Conservation (phyloP, 2,888 invertebrate genomes). For the Eupithecia inturbata region DNA sequence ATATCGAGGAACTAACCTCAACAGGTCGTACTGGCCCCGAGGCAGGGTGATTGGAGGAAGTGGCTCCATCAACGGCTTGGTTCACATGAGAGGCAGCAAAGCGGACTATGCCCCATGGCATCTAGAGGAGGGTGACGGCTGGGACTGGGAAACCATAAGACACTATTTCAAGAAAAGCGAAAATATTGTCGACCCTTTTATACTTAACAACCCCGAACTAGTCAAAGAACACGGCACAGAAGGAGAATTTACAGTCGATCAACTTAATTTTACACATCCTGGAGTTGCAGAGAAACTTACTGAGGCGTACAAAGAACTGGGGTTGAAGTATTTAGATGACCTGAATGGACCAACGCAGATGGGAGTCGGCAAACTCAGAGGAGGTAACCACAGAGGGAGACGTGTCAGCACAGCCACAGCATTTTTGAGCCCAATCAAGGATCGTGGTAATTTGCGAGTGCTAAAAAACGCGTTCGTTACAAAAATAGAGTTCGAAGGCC, state of each 20-base stretch:
- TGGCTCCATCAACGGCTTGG: constrained; percentile 73
- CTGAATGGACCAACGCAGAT: constrained; percentile 77
- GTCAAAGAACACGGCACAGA: constrained; percentile 73
- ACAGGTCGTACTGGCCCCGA: constrained; percentile 73
- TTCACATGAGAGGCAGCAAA: constrained; percentile 72
- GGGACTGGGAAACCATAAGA: constrained; percentile 72
- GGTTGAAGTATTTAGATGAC: constrained; percentile 72
- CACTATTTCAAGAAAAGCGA: constrained; percentile 76
- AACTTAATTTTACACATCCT: constrained; percentile 71
- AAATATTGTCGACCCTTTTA: constrained; percentile 69
- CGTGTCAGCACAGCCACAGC: constrained; percentile 84
- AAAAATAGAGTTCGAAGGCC: constrained; percentile 56
- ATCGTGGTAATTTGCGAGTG: constrained; percentile 67
- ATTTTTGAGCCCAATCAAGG: constrained; percentile 65
- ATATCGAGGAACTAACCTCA: constrained; percentile 58
- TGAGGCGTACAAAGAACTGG: constrained; percentile 78
- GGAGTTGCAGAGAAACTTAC: constrained; percentile 64
- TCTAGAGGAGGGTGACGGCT: constrained; percentile 62
- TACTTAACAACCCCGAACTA: constrained; percentile 66
- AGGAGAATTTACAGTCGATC: constrained; percentile 80
- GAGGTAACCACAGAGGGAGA: constrained; percentile 76
- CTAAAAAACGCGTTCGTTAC: constrained; percentile 65
- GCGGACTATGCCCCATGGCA: constrained; percentile 74
- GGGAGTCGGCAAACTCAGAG: constrained; percentile 82
- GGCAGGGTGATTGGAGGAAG: constrained; percentile 75